phyloP scores from a whole-genome alignment of 2,797 vertebrate species.

The Zalophus californianus region DNA sequence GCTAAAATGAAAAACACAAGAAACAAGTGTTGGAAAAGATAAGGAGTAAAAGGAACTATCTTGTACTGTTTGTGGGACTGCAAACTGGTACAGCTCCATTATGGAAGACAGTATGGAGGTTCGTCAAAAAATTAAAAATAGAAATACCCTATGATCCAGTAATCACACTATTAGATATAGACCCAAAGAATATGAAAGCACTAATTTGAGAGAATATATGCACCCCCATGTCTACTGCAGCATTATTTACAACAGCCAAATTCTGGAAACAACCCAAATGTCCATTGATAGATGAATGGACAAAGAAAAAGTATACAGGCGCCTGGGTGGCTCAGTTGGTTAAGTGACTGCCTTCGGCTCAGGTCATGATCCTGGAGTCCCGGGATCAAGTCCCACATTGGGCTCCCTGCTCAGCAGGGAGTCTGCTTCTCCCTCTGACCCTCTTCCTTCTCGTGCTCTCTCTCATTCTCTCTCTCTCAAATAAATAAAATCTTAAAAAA shows the following conservation, averaged over 20 bases:
- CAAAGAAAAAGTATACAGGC: neutral
- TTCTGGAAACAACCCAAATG: neutral
- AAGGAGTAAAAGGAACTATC: neutral
- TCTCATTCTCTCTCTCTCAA: too few species aligned
- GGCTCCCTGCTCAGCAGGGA: too few species aligned
- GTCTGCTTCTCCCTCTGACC: too few species aligned
- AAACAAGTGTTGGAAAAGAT: neutral
- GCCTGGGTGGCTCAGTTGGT: too few species aligned
- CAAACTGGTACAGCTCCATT: neutral
- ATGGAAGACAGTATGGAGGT: neutral
- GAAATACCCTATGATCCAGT: neutral
- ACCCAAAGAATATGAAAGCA: neutral
- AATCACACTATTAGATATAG: neutral
- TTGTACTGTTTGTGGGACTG: neutral
- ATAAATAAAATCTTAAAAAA: too few species aligned
- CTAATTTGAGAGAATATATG: neutral
- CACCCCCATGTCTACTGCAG: neutral
- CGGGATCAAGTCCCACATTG: too few species aligned
- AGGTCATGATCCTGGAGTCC: too few species aligned
- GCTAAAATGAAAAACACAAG: neutral
- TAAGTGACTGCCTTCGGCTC: too few species aligned
- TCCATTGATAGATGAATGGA: neutral
- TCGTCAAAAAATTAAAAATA: neutral
- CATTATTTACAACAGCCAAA: neutral
- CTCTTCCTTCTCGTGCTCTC: too few species aligned